Evolutionary conservation across 2,797 vertebrate species (phyloP).

Genomic region (Leptatherina wallacei): DNA sequence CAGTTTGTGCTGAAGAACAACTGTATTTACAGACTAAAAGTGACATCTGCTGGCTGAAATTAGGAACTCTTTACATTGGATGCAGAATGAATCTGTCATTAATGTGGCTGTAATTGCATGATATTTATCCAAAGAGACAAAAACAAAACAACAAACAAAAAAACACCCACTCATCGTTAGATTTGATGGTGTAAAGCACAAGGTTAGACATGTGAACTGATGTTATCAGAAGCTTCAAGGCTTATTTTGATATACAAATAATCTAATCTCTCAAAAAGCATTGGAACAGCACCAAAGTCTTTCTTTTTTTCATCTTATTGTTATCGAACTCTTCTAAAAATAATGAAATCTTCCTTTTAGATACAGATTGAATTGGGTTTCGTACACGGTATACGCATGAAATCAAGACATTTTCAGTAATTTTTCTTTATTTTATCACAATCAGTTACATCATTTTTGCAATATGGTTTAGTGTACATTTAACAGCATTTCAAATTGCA

Average conservation of each 20-base stretch:
- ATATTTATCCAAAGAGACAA: not conserved
- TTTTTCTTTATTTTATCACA: not conserved
- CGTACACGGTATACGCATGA: not conserved
- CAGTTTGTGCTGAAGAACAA: not conserved
- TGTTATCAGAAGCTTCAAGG: not conserved
- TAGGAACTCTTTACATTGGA: constrained; percentile 9
- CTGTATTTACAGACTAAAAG: constrained; percentile 35
- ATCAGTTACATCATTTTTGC: not conserved
- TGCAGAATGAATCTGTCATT: not conserved
- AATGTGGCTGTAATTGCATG: not conserved
- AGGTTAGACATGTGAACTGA: not conserved
- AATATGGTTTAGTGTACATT: not conserved
- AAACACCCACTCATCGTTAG: not conserved
- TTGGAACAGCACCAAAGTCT: too few relatives aligned
- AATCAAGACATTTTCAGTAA: not conserved
- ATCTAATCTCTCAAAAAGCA: too few relatives aligned
- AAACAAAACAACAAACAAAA: not conserved
- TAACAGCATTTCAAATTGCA: not conserved
- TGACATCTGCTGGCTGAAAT: constrained; percentile 73
- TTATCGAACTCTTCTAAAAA: too few relatives aligned
- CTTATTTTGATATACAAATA: too few relatives aligned
- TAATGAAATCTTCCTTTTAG: not conserved
- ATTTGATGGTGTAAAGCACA: not conserved
- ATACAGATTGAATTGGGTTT: not conserved
- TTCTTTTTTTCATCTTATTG: not conserved